Evolutionary conservation across 2,888 invertebrate genomes (phyloP), one percentile per base, ranked within the genome.

Genomic region (Agrotis puta): DNA sequence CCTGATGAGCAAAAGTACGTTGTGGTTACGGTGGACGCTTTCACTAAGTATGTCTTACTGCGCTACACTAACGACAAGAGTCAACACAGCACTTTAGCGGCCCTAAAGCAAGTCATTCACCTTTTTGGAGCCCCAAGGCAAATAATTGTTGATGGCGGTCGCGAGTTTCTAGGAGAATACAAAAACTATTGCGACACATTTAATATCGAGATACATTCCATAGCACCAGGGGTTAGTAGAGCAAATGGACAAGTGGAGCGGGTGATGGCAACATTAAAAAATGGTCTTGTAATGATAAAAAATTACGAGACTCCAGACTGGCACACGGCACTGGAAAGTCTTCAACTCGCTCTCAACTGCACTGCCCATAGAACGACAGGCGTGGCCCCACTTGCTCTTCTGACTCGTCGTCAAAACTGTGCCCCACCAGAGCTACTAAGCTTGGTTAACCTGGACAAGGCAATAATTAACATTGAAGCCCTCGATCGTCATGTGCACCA

Each of bases 221-320:
- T 83, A 16, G 58, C 81, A 0, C 74, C 79, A 69, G 81, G 81
- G 24, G 45, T 63, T 7, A 77, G 78, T 67, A 62, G 79, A 77
- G 79, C 81, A 1, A 84, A 81, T 43, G 77, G 82, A 7, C 79
- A 84, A 57, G 80, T 77, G 0, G 77, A 78, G 53, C 39, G 77
- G 5, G 33, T 81, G 0, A 69, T 86, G 63, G 64, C 68, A 0
- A 85, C 80, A 0, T 59, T 85, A 11, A 86, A 86, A 53, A 86
- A 83, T 51, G 77, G 65, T 3, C 43, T 85, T 9, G 57, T 58
- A 0, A 84, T 85, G 57, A 82, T 86, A 1, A 81, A 82, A 62
- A 87, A 85, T 5, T 68, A 67, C 9, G 53, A 72, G 1, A 71
- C 71, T n/a, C 63, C 53, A 39, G 4, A 64, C 1, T 73, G 72